Evolutionary conservation across 2,888 invertebrate species (phyloP).

Genomic region (Brenthis hecate): DNA sequence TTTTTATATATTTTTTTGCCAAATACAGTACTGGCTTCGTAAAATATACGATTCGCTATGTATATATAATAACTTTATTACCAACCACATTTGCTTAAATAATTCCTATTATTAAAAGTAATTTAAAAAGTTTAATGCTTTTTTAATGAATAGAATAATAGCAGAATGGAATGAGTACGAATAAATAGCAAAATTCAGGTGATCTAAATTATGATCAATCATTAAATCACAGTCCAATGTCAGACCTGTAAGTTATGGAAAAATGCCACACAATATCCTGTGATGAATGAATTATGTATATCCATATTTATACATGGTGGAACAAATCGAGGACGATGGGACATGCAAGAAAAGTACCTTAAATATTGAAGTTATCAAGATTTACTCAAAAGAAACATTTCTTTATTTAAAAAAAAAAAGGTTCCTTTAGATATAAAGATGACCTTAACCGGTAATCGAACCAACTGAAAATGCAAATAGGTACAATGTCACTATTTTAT

Average conservation of each 20-base stretch:
- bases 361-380: too few species aligned
- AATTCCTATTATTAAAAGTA: not conserved
- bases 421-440: too few species aligned
- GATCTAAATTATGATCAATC: constrained; percentile 14
- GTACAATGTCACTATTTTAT: too few species aligned
- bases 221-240: constrained; percentile 16
- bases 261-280: too few species aligned
- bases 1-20: not conserved
- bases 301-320: too few species aligned
- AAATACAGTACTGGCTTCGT: not conserved
- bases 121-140: constrained; percentile 1
- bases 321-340: too few species aligned
- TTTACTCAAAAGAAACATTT: too few species aligned
- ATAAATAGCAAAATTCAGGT: constrained; percentile 6
- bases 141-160: constrained; percentile 17
- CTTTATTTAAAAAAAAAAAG: too few species aligned
- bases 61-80: constrained; percentile 11
- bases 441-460: too few species aligned
- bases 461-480: too few species aligned
- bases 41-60: not conserved
- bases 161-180: not conserved
- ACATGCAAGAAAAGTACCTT: too few species aligned
- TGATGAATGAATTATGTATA: too few species aligned
- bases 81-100: not conserved
- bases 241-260: not conserved